Conservation (phyloP, 2,113 vertebrate genomes). For the Semnornis frantzii region DNA sequence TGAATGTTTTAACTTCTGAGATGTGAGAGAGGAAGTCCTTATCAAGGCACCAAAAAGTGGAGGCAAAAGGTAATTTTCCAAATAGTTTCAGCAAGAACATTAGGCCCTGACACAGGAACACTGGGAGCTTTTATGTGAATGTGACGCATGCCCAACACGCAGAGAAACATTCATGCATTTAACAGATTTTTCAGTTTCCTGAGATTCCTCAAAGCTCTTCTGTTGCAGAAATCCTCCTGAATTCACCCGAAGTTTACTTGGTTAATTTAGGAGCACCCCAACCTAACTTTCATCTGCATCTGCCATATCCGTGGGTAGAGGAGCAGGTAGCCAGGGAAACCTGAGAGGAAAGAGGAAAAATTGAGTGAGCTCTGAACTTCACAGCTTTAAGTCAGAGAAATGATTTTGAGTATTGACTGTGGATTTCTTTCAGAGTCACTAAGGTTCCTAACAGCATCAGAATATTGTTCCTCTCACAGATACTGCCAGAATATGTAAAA, state of each 20-base stretch:
- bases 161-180: background rate
- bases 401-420: background rate
- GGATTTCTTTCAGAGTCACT: background rate
- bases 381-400: background rate
- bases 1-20: too few relatives aligned
- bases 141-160: background rate
- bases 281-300: background rate
- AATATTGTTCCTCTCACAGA: background rate
- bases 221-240: background rate
- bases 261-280: background rate
- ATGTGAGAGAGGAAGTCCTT: too few relatives aligned
- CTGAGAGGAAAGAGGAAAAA: background rate
- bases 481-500: background rate
- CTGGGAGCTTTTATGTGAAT: too few relatives aligned
- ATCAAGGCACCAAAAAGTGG: too few relatives aligned
- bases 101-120: too few relatives aligned
- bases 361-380: background rate
- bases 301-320: background rate
- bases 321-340: background rate
- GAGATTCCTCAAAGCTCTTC: background rate
- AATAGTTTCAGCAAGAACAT: too few relatives aligned
- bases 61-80: too few relatives aligned
- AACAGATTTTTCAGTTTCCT: background rate
- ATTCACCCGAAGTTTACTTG: background rate
- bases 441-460: background rate